Base-by-base conservation (phyloP, 2,888 invertebrate genomes). In the Parnassius mnemosyne region DNA sequence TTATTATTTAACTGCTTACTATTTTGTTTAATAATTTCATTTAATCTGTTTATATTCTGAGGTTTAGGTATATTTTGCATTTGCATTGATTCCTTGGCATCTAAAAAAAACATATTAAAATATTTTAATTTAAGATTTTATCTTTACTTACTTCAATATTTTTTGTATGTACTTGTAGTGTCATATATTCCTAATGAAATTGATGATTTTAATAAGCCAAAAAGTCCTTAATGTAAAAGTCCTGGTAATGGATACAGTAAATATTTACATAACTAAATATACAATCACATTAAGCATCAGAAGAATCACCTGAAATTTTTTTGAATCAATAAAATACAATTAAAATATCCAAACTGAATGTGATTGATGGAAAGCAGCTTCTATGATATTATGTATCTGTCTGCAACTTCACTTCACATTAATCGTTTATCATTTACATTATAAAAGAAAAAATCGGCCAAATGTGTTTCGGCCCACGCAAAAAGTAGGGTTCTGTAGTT, bases 1-100 rank as follows among this genome's bases (percentile, higher is more conserved):
- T 68, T 69, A 75, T 57, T 78, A 76, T 25, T 62, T 43, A 46
- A 69, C 56, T 53, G 70, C 59, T 65, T 66, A 69, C 16, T 63
- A 61, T 62, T 74, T 76, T 54, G 71, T 64, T 62, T 70, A 68
- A 71, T 75, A 80, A 57, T 62, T 67, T 80, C 79, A 58, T 73
- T 85, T 65, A 68, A 78, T 66, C 68, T 70, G 64, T 61, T 66
- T 50, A 69, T 60, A 68, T 71, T 76, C 65, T 69, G 79, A n/a
- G 64, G 66, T 78, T 81, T 85, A 66, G 73, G 69, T 44, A 44
- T 49, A 74, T 71, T 78, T 60, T 70, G 60, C 72, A 77, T 78
- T 60, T 70, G 60, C 72, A 77, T 87, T 52, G 61, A 65, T 63
- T 83, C 85, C 58, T 73, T 82, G 53, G 75, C 66, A 76, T 71